A percentile compares a stretch with the other conserved stretches of the same genome.
Evolutionary conservation across 2,888 invertebrate genomes (phyloP).

Genomic region (Theodoxus fluviatilis): DNA sequence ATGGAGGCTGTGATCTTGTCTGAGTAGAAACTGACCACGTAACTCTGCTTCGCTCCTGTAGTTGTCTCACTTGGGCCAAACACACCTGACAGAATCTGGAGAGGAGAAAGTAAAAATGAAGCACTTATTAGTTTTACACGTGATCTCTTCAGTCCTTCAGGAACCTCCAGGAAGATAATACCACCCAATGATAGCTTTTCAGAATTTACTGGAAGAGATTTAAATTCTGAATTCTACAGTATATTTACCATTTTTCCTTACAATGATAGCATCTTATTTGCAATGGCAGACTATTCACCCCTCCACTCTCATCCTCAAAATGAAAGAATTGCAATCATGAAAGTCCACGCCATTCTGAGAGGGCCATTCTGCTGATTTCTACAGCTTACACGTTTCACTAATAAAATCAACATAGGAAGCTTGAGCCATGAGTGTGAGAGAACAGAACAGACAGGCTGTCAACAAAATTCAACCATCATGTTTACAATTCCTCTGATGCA

Average conservation of each 20-base stretch:
- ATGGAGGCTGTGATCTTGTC: slow-evolving; percentile 42
- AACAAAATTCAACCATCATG: too few species aligned
- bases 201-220: too few species aligned
- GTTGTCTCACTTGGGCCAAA: slow-evolving; percentile 43
- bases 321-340: too few species aligned
- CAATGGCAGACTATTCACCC: too few species aligned
- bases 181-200: too few species aligned
- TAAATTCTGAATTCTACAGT: not conserved
- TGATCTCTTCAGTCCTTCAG: too few species aligned
- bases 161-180: too few species aligned
- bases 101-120: slow-evolving; percentile 15
- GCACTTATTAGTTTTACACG: not conserved
- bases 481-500: too few species aligned
- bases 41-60: slow-evolving; percentile 33
- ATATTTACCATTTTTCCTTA: not conserved
- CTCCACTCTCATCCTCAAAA: too few species aligned
- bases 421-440: not conserved
- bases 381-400: not conserved
- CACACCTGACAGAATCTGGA: slow-evolving; percentile 40
- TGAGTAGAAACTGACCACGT: slow-evolving; percentile 45
- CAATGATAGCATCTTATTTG: not conserved
- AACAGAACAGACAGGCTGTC: not conserved
- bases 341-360: too few species aligned
- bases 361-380: too few species aligned
- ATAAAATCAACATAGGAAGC: not conserved